Percentiles rank a stretch among this genome's conserved stretches.
phyloP scores from a whole-genome alignment of 2,113 vertebrate genomes.

The Chaenocephalus aceratus region DNA sequence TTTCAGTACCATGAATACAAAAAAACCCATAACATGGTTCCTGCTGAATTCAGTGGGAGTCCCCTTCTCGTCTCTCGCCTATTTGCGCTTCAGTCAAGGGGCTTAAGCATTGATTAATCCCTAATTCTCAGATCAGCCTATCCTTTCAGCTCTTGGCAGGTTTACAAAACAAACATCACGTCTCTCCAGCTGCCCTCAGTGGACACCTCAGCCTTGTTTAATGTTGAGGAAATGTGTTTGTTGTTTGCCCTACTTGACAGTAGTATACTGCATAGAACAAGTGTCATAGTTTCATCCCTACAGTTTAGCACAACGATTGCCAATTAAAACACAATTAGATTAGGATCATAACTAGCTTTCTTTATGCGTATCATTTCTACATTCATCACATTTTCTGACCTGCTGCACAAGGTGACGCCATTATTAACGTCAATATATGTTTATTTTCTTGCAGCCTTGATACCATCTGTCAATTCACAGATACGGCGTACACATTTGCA shows the following conservation, averaged over 20 bases:
- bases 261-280: background rate
- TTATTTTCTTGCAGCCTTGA: background rate
- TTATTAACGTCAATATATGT: background rate
- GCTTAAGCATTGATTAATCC: constrained; percentile 63
- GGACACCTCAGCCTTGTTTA: constrained; percentile 13
- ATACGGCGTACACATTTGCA: background rate
- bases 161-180: constrained; percentile 52
- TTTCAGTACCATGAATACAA: constrained; percentile 1
- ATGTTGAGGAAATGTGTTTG: constrained; percentile 26
- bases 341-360: background rate
- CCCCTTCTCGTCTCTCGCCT: constrained; percentile 26
- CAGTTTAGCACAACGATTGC: background rate
- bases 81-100: constrained; percentile 38
- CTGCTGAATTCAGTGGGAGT: background rate
- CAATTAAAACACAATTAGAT: background rate
- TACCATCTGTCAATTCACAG: constrained; percentile 5
- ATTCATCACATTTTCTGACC: background rate
- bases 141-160: constrained; percentile 58
- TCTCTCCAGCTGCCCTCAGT: constrained; percentile 26
- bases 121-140: constrained; percentile 57
- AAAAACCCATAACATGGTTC: background rate
- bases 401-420: background rate
- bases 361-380: background rate
- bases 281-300: background rate
- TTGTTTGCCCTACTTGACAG: background rate